A percentile compares a stretch with the other conserved stretches of the same genome.
These are phyloP conservation scores for Pemphigus obesinymphae DNA, from an alignment of 1,140 invertebrate genomes.

Conservation along the genomic window DNA sequence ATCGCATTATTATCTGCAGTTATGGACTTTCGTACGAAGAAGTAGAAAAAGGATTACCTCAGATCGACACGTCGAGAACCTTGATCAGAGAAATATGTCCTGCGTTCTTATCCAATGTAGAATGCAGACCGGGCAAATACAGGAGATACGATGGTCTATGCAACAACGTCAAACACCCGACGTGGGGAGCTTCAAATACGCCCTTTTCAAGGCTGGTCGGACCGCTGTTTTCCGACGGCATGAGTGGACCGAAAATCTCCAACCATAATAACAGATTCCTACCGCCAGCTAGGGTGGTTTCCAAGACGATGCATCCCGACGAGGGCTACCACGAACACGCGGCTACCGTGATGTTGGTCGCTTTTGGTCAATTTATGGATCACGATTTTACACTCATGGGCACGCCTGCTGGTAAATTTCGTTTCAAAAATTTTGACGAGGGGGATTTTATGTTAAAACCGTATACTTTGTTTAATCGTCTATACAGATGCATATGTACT, in stretches of 20 bases:
- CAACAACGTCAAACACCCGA: conserved; percentile 87
- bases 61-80: conserved; percentile 85
- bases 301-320: conserved; percentile 53
- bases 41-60: conserved; percentile 78
- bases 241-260: conserved; percentile 50
- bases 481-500: no score
- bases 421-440: no score
- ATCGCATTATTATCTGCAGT: conserved; percentile 52
- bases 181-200: conserved; percentile 81
- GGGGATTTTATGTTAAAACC: no score
- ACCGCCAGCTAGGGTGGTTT: conserved; percentile 54
- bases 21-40: conserved; percentile 80
- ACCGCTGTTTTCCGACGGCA: conserved; percentile 80
- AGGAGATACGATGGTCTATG: conserved; percentile 84
- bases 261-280: conserved; percentile 49
- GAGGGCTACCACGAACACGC: conserved; percentile 52
- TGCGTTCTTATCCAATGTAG: conserved; percentile 77
- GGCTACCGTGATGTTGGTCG: conserved; percentile 55
- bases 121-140: conserved; percentile 83
- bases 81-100: conserved; percentile 82
- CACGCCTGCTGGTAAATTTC: conserved; percentile 52
- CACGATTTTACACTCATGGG: conserved; percentile 57
- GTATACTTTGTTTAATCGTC: no score
- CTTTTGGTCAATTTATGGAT: conserved; percentile 57
- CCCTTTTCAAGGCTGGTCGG: conserved; percentile 72